Percentiles rank a stretch among this genome's conserved stretches.
Conservation (phyloP, 2,797 vertebrate species). For the Choloepus didactylus region DNA sequence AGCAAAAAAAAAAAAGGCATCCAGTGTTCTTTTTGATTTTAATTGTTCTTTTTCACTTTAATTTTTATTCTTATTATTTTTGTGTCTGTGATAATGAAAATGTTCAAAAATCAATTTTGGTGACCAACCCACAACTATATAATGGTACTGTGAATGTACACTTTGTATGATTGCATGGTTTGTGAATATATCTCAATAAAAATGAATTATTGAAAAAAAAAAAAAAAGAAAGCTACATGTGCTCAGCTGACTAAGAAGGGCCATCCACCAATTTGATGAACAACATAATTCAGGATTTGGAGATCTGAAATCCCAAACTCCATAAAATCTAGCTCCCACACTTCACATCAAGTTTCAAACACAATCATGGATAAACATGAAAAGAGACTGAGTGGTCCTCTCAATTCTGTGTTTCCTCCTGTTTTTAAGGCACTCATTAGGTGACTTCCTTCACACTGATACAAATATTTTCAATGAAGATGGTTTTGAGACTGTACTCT, state of each 20-base stretch:
- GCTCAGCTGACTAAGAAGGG: not conserved
- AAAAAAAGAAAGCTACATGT: not conserved
- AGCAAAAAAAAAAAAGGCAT: too few species aligned
- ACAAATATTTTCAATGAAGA: not conserved
- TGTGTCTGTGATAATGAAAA: too few species aligned
- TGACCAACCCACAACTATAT: too few species aligned
- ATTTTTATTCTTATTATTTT: too few species aligned
- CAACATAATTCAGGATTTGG: not conserved
- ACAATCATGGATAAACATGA: fast-evolving
- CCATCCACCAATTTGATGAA: not conserved
- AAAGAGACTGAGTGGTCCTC: fast-evolving
- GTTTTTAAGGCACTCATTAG: not conserved
- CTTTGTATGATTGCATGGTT: too few species aligned
- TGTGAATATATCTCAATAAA: too few species aligned
- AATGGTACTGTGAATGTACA: too few species aligned
- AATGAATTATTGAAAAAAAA: too few species aligned
- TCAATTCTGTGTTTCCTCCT: not conserved
- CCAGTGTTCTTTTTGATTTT: too few species aligned
- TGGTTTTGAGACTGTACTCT: not conserved
- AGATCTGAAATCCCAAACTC: not conserved
- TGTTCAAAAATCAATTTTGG: too few species aligned
- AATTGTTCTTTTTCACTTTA: too few species aligned
- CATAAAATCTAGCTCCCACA: not conserved
- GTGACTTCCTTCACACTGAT: not conserved
- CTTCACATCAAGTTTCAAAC: not conserved